Evolutionary conservation across 2,113 vertebrate species (phyloP).

Genomic region (Paratilapia polleni): DNA sequence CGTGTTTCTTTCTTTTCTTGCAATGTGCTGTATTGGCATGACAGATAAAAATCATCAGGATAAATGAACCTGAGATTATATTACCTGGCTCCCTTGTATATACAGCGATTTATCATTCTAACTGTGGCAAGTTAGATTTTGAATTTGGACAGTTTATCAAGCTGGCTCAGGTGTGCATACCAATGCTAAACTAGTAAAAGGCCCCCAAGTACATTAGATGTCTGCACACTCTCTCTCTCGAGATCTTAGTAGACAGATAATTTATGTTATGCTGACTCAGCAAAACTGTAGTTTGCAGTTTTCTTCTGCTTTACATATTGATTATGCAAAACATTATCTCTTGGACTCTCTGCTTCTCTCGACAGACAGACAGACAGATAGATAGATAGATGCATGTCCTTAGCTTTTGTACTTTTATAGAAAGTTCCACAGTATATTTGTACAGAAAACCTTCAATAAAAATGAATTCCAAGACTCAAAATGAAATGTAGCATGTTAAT

Average conservation of each 20-base stretch:
- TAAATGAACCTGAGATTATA: neutral
- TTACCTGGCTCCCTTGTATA: neutral
- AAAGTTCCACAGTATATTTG: neutral
- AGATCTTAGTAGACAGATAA: neutral
- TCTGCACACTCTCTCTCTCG: neutral
- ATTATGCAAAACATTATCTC: constrained; percentile 3
- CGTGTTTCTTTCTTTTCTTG: no score
- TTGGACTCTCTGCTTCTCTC: neutral
- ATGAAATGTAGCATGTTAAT: constrained; percentile 27
- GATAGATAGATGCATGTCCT: neutral
- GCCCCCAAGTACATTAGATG: neutral
- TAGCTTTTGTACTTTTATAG: neutral
- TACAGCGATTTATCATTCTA: neutral
- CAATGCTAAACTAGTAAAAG: neutral
- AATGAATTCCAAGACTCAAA: neutral
- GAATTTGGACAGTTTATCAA: neutral
- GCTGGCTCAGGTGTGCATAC: neutral
- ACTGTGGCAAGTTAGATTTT: neutral
- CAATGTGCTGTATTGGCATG: no score
- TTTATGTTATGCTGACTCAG: neutral
- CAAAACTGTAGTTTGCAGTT: neutral
- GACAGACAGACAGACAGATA: no score
- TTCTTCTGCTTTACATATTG: neutral
- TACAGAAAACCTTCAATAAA: neutral
- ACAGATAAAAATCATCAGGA: neutral